phyloP scores from a whole-genome alignment of 2,888 invertebrate genomes.

The Mesochorus sp. region DNA sequence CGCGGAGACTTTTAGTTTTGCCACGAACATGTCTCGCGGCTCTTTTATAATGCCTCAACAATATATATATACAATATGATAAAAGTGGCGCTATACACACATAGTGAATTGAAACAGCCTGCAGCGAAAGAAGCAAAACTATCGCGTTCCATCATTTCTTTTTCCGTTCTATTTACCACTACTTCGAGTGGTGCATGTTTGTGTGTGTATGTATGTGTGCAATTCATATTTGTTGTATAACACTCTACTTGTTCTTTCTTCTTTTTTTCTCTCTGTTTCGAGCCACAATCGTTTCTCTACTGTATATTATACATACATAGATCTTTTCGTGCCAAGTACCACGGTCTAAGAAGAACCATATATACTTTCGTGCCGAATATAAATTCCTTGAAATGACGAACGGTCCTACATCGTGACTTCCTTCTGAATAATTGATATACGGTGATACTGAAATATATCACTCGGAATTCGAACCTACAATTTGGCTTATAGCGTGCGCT shows the following conservation, averaged over 20 bases:
- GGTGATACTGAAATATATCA: constrained; percentile 19
- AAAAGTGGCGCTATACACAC: constrained; percentile 24
- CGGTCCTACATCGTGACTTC: constrained; percentile 30
- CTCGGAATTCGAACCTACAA: constrained; percentile 22
- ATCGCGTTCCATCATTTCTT: constrained; percentile 21
- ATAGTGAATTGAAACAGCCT: constrained; percentile 45
- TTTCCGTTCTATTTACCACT: constrained; percentile 46
- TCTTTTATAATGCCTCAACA: constrained; percentile 13
- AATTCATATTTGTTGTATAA: not conserved
- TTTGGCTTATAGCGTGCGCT: not conserved
- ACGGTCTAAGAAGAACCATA: constrained; percentile 9
- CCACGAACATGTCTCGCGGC: constrained; percentile 25
- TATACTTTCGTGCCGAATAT: constrained; percentile 40
- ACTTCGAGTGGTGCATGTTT: constrained; percentile 8
- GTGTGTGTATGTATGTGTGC: not conserved
- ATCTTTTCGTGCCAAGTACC: constrained; percentile 46
- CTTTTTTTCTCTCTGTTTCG: not conserved
- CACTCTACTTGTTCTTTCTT: too few relatives aligned
- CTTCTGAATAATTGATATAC: constrained; percentile 41
- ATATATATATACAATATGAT: constrained; percentile 19
- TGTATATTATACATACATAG: not conserved
- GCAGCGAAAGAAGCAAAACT: constrained; percentile 29
- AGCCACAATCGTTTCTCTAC: not conserved
- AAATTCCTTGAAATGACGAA: constrained; percentile 29
- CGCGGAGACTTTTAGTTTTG: constrained; percentile 55